These are phyloP conservation scores for Teinopalpus imperialis DNA, from an alignment of 2,888 invertebrate species.

Conservation along the genomic window DNA sequence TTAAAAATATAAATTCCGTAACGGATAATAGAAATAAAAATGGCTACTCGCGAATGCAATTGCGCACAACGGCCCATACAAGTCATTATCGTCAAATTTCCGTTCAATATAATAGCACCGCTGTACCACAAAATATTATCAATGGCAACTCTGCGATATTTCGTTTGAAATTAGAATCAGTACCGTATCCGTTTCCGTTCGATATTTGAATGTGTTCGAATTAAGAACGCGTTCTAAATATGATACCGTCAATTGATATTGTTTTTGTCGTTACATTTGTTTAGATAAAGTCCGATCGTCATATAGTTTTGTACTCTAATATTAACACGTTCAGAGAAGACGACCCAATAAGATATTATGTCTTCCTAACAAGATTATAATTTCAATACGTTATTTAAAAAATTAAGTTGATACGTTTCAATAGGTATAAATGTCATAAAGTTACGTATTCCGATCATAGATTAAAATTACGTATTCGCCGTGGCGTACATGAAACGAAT, in stretches of 20 bases:
- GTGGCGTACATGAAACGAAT: constrained; percentile 1
- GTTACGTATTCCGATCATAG: neutral
- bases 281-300: constrained; percentile 9
- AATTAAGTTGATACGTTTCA: no score
- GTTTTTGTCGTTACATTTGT: constrained; percentile 23
- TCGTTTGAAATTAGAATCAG: constrained; percentile 80
- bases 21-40: constrained; percentile 23
- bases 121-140: constrained; percentile 72
- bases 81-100: constrained; percentile 72
- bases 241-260: constrained; percentile 53
- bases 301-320: no score
- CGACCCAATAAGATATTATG: no score
- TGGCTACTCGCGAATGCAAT: constrained; percentile 19
- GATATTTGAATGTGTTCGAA: constrained; percentile 72
- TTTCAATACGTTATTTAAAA: no score
- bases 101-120: constrained; percentile 72
- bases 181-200: constrained; percentile 80
- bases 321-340: no score
- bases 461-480: constrained; percentile 8
- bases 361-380: no score
- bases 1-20: no score
- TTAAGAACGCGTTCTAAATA: constrained; percentile 70
- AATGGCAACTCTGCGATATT: constrained; percentile 76
- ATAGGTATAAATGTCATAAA: no score
- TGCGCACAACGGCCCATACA: constrained; percentile 57